These are phyloP conservation scores for Tinea semifulvella DNA, from an alignment of 2,888 invertebrate genomes.

Conservation along the genomic window DNA sequence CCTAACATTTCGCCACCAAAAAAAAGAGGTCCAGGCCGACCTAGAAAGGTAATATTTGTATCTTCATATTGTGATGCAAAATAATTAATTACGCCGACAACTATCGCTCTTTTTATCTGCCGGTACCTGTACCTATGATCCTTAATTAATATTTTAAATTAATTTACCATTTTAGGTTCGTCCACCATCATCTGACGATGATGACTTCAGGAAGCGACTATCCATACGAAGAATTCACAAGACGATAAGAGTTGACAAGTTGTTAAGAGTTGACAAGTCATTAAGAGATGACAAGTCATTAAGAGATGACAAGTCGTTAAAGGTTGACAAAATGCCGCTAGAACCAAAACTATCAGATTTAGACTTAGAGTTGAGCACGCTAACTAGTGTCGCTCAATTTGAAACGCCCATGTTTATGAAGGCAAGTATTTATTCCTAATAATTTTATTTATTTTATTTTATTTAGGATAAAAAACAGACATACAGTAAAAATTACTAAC, in stretches of 20 bases:
- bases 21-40: constrained; percentile 51
- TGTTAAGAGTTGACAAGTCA: too few relatives aligned
- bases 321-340: constrained; percentile 31
- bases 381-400: constrained; percentile 48
- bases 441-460: neutral
- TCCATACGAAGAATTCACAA: too few relatives aligned
- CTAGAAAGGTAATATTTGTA: constrained; percentile 54
- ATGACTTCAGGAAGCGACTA: constrained; percentile 28
- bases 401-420: constrained; percentile 52
- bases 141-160: neutral
- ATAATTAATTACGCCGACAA: too few relatives aligned
- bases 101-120: neutral
- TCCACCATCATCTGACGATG: constrained; percentile 51
- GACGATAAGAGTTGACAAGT: too few relatives aligned
- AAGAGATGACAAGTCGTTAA: too few relatives aligned
- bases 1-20: constrained; percentile 41
- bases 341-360: constrained; percentile 27
- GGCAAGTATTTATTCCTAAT: constrained; percentile 27
- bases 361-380: constrained; percentile 38
- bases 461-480: too few relatives aligned
- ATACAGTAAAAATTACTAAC: too few relatives aligned
- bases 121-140: neutral
- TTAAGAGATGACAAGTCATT: too few relatives aligned
- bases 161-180: constrained; percentile 31
- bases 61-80: too few relatives aligned